A percentile compares a stretch with the other conserved stretches of the same genome.
Conservation (phyloP, 2,113 vertebrate species). For the Kryptolebias marmoratus region DNA sequence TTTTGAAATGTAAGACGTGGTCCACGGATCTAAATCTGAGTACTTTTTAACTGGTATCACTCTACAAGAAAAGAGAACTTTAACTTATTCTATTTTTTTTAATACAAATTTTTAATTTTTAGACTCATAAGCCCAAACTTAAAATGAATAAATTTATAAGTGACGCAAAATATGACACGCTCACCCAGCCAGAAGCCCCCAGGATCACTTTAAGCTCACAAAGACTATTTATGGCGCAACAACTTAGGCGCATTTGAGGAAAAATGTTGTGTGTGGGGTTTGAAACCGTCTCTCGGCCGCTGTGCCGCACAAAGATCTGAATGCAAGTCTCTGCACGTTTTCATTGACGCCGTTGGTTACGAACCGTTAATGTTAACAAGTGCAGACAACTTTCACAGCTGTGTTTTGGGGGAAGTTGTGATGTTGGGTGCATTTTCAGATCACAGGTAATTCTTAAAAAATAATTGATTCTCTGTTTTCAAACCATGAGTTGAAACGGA, state of each 20-base stretch:
- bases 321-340: constrained; percentile 6
- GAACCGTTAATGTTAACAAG: no score
- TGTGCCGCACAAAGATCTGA: not conserved
- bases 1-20: not conserved
- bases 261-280: not conserved
- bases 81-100: not conserved
- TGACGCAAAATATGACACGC: no score
- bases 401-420: no score
- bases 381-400: no score
- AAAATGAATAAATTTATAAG: no score
- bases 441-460: no score
- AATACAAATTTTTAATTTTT: not conserved
- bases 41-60: not conserved
- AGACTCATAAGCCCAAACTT: not conserved
- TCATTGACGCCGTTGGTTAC: not conserved
- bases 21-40: not conserved
- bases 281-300: constrained; percentile 31
- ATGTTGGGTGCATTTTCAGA: no score
- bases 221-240: not conserved
- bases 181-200: not conserved
- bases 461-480: no score
- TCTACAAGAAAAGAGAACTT: not conserved
- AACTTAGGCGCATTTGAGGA: not conserved
- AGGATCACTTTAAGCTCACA: constrained; percentile 49
- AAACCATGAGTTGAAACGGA: no score